Base-by-base conservation (phyloP, 2,113 vertebrate genomes). In the Balaeniceps rex region DNA sequence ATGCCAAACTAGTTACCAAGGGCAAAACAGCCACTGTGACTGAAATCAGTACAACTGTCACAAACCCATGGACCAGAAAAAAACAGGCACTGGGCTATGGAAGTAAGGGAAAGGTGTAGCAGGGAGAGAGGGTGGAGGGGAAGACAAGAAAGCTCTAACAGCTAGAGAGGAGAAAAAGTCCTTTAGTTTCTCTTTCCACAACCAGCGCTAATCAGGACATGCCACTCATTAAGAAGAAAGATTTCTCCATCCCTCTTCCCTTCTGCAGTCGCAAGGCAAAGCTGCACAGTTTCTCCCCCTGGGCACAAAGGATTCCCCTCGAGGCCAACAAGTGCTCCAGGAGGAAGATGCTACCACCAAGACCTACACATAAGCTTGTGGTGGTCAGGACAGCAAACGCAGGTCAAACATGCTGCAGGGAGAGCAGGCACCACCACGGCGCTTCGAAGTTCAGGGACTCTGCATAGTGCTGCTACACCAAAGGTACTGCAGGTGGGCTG, bases 401-500 rank as follows among this genome's bases (percentile, higher is more conserved):
- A 58, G 31, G 26, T 61, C 28, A 68, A 25, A 7, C 6, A 2
- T 19, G 13, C 11, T 22, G 15, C 13, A 36, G 13, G 10, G 14
- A 66, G 8, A 61, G 34, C 21, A 24, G 11, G 13, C 10, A 52
- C 13, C 23, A 21, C 31, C 33, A 26, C 0, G 2, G 12, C 60
- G 4, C 24, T 70, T 61, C 3, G 1, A 44, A 40, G 22, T 64
- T 44, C 44, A 49, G 71, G n/a, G 21, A 12, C 34, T 66, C 31
- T 52, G 29, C 16, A 5, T 7, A 13, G 13, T 3, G 10, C 40
- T 49, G 17, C n/a, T 49, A 23, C 0, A 0, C 18, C 55, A 31
- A 34, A 65, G 34, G 22, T 36, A 25, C 29, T 57, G 25, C 8
- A 24, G 19, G 4, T 19, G 19, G 34, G 18, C 31, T 87, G 25